These are phyloP conservation scores for Sisyra terminalis DNA, from an alignment of 2,888 invertebrate species.

Conservation along the genomic window DNA sequence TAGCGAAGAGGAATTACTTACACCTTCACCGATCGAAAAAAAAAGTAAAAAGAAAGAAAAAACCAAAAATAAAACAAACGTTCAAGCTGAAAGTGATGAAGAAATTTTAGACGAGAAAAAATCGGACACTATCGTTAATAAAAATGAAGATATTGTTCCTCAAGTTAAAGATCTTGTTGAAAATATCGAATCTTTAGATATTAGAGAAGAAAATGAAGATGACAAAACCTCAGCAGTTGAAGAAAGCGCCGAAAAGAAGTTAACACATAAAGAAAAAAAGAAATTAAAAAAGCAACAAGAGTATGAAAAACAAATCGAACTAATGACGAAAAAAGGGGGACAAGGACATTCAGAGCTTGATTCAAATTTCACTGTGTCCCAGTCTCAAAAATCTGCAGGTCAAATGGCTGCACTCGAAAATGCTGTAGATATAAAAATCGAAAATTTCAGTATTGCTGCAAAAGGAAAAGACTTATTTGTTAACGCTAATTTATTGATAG, in stretches of 20 bases:
- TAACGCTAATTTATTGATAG: slow-evolving; percentile 86
- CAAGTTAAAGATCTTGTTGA: slow-evolving; percentile 8
- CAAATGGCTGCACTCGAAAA: slow-evolving; percentile 73
- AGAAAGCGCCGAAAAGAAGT: slow-evolving; percentile 47
- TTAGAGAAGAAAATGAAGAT: slow-evolving; percentile 2
- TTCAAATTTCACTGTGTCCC: slow-evolving; percentile 91
- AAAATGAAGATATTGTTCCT: slow-evolving; percentile 7
- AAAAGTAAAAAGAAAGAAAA: background rate
- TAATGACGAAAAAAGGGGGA: slow-evolving; percentile 72
- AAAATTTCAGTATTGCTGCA: slow-evolving; percentile 94
- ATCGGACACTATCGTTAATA: slow-evolving; percentile 12
- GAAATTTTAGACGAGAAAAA: slow-evolving; percentile 11
- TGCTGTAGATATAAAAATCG: slow-evolving; percentile 95
- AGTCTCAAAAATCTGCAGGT: slow-evolving; percentile 55
- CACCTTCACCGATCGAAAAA: background rate
- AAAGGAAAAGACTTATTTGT: slow-evolving; percentile 95
- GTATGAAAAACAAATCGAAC: slow-evolving; percentile 74
- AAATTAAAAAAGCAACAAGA: slow-evolving; percentile 79
- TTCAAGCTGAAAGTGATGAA: slow-evolving; percentile 18
- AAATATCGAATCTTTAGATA: background rate
- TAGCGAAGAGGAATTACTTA: slow-evolving; percentile 14
- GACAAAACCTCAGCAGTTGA: slow-evolving; percentile 12
- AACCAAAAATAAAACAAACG: slow-evolving; percentile 19
- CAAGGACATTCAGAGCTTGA: slow-evolving; percentile 80
- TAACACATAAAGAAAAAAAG: slow-evolving; percentile 84